A percentile compares a stretch with the other conserved stretches of the same genome.
phyloP scores from a whole-genome alignment of 2,113 vertebrate genomes.

The Pyrgilauda ruficollis region DNA sequence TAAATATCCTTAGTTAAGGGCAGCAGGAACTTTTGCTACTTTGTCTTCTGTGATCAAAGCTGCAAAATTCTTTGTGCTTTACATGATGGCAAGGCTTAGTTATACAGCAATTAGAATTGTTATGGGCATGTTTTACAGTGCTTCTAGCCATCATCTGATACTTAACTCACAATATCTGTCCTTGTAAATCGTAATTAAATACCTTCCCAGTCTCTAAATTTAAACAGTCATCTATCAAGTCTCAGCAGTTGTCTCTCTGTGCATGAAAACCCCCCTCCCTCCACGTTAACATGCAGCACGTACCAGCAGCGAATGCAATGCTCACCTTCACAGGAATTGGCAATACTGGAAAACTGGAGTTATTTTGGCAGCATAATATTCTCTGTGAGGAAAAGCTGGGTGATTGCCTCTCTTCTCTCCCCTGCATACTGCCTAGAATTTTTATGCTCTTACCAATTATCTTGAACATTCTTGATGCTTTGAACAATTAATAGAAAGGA shows the following conservation, averaged over 20 bases:
- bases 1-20: not conserved
- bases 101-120: not conserved
- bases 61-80: not conserved
- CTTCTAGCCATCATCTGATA: slow-evolving; percentile 15
- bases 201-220: slow-evolving; percentile 24
- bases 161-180: slow-evolving; percentile 23
- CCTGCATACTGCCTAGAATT: not conserved
- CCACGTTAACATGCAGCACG: not conserved
- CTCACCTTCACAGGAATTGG: not conserved
- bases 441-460: not conserved
- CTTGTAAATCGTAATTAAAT: slow-evolving; percentile 65
- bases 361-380: not conserved
- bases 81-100: not conserved
- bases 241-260: not conserved
- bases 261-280: not conserved
- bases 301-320: not conserved
- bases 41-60: not conserved
- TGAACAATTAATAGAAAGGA: not conserved
- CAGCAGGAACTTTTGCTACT: not conserved
- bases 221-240: slow-evolving; percentile 1
- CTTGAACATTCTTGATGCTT: not conserved
- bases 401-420: not conserved
- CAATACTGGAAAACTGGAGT: not conserved
- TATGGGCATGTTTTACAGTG: not conserved
- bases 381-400: not conserved